Conservation (phyloP, 1,140 invertebrate genomes). For the Plodia interpunctella region DNA sequence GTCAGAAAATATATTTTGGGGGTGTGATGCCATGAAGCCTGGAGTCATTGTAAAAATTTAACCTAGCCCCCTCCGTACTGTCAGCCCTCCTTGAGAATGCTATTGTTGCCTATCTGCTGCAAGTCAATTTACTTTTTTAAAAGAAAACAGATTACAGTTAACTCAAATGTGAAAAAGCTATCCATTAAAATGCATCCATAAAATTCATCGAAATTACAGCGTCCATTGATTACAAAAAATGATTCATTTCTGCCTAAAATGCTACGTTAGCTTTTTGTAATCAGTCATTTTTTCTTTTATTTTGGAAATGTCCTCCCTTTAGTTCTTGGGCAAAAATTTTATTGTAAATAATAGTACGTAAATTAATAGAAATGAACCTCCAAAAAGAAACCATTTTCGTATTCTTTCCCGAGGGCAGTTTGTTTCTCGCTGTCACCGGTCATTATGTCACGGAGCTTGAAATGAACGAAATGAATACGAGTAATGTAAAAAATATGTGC, state of each 20-base stretch:
- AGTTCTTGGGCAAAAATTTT: background rate
- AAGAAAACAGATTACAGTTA: no score
- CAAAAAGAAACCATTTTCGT: slow-evolving; percentile 37
- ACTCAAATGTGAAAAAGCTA: background rate
- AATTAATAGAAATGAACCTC: slow-evolving; percentile 38
- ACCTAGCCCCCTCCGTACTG: no score
- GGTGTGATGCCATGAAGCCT: no score
- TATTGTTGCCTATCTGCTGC: no score
- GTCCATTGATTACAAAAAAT: background rate
- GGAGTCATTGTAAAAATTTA: no score
- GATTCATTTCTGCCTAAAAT: background rate
- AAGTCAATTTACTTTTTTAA: no score
- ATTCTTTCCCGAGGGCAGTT: slow-evolving; percentile 34
- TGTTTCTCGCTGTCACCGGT: slow-evolving; percentile 37
- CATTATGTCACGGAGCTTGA: slow-evolving; percentile 32
- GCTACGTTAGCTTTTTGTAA: background rate
- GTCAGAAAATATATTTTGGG: no score
- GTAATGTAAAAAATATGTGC: no score
- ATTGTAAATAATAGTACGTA: slow-evolving; percentile 21
- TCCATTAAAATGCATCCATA: background rate
- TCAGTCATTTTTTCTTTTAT: background rate
- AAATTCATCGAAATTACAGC: background rate
- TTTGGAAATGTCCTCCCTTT: background rate
- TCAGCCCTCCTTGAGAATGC: no score
- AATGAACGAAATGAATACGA: no score